Conservation (phyloP, 2,888 invertebrate species). For the Noctua fimbriata region DNA sequence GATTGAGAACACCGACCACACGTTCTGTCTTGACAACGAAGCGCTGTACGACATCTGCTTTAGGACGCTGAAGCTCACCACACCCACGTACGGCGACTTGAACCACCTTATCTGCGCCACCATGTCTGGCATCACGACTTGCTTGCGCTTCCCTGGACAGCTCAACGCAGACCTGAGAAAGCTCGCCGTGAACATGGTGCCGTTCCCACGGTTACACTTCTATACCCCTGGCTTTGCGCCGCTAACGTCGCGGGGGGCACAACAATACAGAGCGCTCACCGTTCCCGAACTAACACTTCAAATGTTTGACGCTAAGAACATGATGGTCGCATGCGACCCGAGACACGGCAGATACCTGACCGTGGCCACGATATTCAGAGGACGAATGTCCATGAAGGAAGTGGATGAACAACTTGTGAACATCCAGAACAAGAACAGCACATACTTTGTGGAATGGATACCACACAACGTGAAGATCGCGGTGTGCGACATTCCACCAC, state of each 20-base stretch:
- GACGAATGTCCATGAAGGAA: slow-evolving; percentile 98
- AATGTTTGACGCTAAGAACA: slow-evolving; percentile 92
- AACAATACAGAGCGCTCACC: slow-evolving; percentile 96
- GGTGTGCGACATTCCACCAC: slow-evolving; percentile 94
- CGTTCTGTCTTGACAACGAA: slow-evolving; percentile 94
- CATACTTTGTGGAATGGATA: slow-evolving; percentile 95
- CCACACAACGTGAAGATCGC: slow-evolving; percentile 95
- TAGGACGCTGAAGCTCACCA: slow-evolving; percentile 93
- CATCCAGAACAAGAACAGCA: slow-evolving; percentile 94
- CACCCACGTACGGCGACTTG: slow-evolving; percentile 94
- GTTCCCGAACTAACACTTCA: slow-evolving; percentile 95
- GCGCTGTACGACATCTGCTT: slow-evolving; percentile 94
- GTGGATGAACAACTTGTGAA: slow-evolving; percentile 95
- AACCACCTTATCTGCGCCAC: slow-evolving; percentile 96
- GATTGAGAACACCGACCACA: slow-evolving; percentile 93
- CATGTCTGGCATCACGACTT: slow-evolving; percentile 96
- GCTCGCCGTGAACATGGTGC: slow-evolving; percentile 89
- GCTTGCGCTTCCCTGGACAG: slow-evolving; percentile 92
- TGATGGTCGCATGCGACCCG: slow-evolving; percentile 98
- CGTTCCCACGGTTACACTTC: slow-evolving; percentile 92
- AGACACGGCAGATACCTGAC: slow-evolving; percentile 97
- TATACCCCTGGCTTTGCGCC: slow-evolving; percentile 92
- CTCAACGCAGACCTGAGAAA: slow-evolving; percentile 87
- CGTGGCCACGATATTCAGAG: slow-evolving; percentile 97
- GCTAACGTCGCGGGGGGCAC: slow-evolving; percentile 95